These are phyloP conservation scores for Piaya cayana DNA, from an alignment of 2,113 vertebrate species.

Conservation along the genomic window DNA sequence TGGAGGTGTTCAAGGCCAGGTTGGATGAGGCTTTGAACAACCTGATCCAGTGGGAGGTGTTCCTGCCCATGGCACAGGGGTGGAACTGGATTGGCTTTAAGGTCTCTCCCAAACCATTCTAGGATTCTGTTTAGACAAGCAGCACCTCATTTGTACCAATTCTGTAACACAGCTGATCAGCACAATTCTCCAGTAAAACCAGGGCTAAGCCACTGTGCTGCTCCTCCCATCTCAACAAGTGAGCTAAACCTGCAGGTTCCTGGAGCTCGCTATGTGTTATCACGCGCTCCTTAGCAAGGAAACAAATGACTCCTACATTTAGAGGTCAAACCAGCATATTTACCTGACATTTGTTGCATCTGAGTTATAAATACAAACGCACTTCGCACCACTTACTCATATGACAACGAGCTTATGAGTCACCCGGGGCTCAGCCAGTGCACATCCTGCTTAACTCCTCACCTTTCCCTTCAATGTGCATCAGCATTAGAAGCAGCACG, in stretches of 20 bases:
- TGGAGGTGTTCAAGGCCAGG: no score
- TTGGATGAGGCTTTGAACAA: no score
- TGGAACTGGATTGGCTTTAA: no score
- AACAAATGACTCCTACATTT: background rate
- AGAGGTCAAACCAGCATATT: background rate
- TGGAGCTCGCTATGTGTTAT: background rate
- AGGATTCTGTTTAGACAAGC: background rate
- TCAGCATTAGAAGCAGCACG: background rate
- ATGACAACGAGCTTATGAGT: background rate
- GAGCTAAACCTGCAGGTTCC: background rate
- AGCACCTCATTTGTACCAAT: background rate
- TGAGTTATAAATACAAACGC: background rate
- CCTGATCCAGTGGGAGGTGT: no score
- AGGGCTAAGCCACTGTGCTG: background rate
- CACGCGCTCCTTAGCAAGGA: accelerated
- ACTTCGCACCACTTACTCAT: background rate
- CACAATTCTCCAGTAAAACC: background rate
- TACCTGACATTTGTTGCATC: background rate
- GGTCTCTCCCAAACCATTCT: no score
- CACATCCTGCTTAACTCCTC: background rate
- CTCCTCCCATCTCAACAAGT: background rate
- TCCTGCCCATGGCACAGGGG: no score
- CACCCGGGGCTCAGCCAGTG: background rate
- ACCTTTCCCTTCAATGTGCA: background rate
- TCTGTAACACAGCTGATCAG: background rate